Evolutionary conservation across 2,888 invertebrate species (phyloP).

Genomic region (Nemotelus nigrinus): DNA sequence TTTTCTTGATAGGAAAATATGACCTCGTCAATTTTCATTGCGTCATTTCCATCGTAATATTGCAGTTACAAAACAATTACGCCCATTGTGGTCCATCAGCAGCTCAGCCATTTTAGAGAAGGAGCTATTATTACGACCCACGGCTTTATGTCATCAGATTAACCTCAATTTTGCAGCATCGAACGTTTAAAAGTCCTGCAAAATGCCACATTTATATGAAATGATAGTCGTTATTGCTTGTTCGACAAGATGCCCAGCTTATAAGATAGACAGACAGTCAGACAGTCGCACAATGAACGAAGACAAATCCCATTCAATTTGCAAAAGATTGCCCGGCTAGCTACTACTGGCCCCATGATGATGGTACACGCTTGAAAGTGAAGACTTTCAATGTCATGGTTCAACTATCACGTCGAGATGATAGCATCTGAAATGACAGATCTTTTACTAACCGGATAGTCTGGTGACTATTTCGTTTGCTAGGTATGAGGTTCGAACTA

Average conservation of each 20-base stretch:
- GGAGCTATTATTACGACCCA: neutral
- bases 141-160: conserved; percentile 20
- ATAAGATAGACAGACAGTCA: neutral
- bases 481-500: too few species aligned
- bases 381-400: neutral
- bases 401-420: conserved; percentile 6
- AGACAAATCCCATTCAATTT: conserved; percentile 26
- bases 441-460: too few species aligned
- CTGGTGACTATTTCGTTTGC: too few species aligned
- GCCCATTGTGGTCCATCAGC: too few species aligned
- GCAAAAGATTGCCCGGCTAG: neutral
- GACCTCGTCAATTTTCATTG: too few species aligned
- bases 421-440: conserved; percentile 15
- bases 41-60: too few species aligned
- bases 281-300: conserved; percentile 1
- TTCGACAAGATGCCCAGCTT: neutral
- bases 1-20: too few species aligned
- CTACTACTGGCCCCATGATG: neutral
- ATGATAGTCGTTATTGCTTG: conserved; percentile 16
- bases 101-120: neutral
- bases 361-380: neutral
- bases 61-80: too few species aligned
- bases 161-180: conserved; percentile 29
- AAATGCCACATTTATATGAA: conserved; percentile 26
- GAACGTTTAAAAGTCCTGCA: conserved; percentile 18